phyloP scores from a whole-genome alignment of 2,113 vertebrate species.

The Larimichthys polyactis region DNA sequence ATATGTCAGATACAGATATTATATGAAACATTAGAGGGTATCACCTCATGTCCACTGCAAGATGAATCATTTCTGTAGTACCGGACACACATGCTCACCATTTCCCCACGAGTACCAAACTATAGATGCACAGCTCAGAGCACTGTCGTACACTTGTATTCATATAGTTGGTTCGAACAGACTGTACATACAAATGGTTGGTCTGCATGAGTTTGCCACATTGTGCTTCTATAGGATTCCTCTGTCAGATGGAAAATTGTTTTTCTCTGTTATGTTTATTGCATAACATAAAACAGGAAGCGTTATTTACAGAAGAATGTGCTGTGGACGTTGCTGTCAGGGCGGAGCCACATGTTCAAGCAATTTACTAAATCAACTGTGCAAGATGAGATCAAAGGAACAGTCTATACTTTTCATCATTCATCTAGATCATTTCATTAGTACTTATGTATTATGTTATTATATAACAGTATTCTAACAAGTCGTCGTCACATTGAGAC shows the following conservation, averaged over 20 bases:
- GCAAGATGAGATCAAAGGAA: neutral
- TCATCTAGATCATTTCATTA: neutral
- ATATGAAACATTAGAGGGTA: conserved; percentile 6
- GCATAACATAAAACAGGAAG: neutral
- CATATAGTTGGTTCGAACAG: neutral
- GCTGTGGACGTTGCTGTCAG: neutral
- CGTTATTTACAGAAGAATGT: neutral
- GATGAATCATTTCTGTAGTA: neutral
- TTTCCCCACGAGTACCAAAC: neutral
- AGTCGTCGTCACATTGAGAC: too few species aligned
- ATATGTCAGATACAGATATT: conserved; percentile 13
- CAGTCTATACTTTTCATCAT: neutral
- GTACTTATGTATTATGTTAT: too few species aligned
- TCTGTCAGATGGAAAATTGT: neutral
- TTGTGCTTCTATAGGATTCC: conserved; percentile 32
- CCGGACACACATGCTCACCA: conserved; percentile 19
- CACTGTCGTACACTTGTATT: neutral
- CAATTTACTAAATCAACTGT: neutral
- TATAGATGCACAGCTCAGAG: conserved; percentile 1
- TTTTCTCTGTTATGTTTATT: neutral
- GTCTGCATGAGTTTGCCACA: neutral
- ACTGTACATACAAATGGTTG: conserved; percentile 12
- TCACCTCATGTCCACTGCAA: neutral
- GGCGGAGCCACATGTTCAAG: neutral
- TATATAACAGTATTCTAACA: too few species aligned